Base-by-base conservation (phyloP, 2,113 vertebrate species). In the Pygoscelis adeliae region DNA sequence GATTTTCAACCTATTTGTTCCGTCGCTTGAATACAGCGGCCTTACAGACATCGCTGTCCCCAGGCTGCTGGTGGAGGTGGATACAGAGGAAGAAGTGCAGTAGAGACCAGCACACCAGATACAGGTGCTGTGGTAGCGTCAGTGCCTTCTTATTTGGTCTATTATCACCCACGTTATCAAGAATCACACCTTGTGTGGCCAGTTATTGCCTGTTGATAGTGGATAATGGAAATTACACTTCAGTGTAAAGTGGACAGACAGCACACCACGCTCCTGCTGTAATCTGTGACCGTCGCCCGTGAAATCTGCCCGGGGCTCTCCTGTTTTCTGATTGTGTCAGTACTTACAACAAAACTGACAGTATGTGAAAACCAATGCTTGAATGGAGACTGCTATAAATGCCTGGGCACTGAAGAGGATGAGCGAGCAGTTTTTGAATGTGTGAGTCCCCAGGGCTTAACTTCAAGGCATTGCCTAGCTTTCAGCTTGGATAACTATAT, bases 211-310 rank as follows among this genome's bases (percentile, higher is more conserved):
- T 73, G 34, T 44, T 95, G 56, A 9, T 73, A 9, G 23, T 52
- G n/a, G 53, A 46, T 23, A 61, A 13, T 53, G 34, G 46, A 19
- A 58, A 78, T 9, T 38, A 55, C 15, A 6, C 16, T 67, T 29
- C 47, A 82, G 53, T 4, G 26, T 62, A 10, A 55, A 1, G 8
- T 42, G 22, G 49, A 6, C 53, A 34, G 40, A 36, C 23, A 46
- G 47, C n/a, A 19, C 11, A 3, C 13, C 1, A 1, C 3, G 3
- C 11, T 56, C 13, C 32, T 73, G 0, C 42, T 58, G 53, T 26
- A 12, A 77, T 21, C 40, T 91, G 67, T 77, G 69, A 44, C 23
- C 5, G 4, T 26, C 0, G 2, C 34, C 58, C 44, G 67, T n/a
- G 53, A 52, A 42, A 23, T 44, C 72, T 40, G 49, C 76, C 22